Base-by-base conservation (phyloP, 1,140 invertebrate genomes). In the Pomacea maculata region DNA sequence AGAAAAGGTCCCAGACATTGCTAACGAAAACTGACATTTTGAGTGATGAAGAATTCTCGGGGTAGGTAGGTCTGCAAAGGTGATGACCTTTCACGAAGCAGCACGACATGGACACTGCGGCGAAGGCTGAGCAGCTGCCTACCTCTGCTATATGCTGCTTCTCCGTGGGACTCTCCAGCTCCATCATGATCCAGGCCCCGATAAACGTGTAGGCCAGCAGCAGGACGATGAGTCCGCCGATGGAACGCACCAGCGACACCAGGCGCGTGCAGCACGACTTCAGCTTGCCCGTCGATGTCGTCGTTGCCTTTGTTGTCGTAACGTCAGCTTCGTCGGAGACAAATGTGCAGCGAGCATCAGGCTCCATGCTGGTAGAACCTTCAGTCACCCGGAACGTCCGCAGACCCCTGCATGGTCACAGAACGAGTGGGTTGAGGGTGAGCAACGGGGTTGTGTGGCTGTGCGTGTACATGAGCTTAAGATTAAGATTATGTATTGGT, bases 121-220 rank as follows among this genome's bases (percentile, higher is more conserved):
- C 34, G 34, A 45, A 45, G 34, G 34, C 34, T 45, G 34, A 45
- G 34, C 34, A 45, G 34, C 34, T 45, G 34, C 63, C 67, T 34
- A 77, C 75, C 57, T 77, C 61, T 21, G 15, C 29, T 29, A 21
- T 29, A 17, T 77, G 75, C 17, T 29, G 61, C 25, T 54, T 65
- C 34, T 77, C 75, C 34, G 21, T 65, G 63, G 75, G 75, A 19
- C 75, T 29, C 64, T 77, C 75, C 5, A 77, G 25, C 25, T 29
- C 54, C 63, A 77, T 67, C 75, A 77, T 77, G 29, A 77, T 77
- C 63, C 64, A 77, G 63, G 75, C 75, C 11, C 75, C 75, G 0
- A 77, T 57, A 21, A 77, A 54, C 29, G 75, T 77, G 63, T 77
- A 77, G 75, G 63, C 75, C 63, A 77, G 34, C 75, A 77, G 64